A percentile compares a stretch with the other conserved stretches of the same genome.
phyloP scores from a whole-genome alignment of 2,888 invertebrate genomes.

The Pristionchus mayeri region DNA sequence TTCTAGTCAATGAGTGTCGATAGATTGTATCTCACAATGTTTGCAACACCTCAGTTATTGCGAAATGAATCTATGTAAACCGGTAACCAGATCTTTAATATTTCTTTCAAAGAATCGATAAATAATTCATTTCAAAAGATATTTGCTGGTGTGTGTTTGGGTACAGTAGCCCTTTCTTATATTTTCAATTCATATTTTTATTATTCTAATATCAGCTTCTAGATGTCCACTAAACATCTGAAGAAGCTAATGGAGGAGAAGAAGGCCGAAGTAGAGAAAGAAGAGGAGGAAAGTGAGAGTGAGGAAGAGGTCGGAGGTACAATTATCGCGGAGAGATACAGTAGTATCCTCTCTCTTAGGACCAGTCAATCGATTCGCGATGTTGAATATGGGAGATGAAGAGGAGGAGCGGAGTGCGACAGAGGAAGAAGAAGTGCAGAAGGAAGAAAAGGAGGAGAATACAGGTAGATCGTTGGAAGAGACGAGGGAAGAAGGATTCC shows the following conservation, averaged over 20 bases:
- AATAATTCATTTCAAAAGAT: constrained; percentile 31
- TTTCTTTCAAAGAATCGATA: constrained; percentile 41
- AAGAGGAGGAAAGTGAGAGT: constrained; percentile 53
- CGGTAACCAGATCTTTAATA: not conserved
- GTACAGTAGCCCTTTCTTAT: not conserved
- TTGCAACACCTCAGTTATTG: constrained; percentile 36
- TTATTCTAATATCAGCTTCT: not conserved
- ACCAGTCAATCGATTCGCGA: constrained; percentile 52
- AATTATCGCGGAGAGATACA: constrained; percentile 6
- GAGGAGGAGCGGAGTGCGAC: constrained; percentile 47
- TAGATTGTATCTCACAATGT: constrained; percentile 37
- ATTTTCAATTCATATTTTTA: not conserved
- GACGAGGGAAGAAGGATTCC: not conserved
- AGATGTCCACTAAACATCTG: constrained; percentile 69
- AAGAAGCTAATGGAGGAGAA: constrained; percentile 60
- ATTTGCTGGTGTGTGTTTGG: not conserved
- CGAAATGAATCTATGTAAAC: constrained; percentile 6
- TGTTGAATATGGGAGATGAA: constrained; percentile 47
- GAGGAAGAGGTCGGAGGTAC: constrained; percentile 51
- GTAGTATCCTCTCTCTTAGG: not conserved
- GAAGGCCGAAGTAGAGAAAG: constrained; percentile 53
- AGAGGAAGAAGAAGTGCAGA: constrained; percentile 49
- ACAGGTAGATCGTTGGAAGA: not conserved
- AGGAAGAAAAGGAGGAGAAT: constrained; percentile 4
- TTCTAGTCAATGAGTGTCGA: constrained; percentile 2